Conservation (phyloP, 92 coral and sea anemone genomes). For the Zoanthus sansibaricus region DNA sequence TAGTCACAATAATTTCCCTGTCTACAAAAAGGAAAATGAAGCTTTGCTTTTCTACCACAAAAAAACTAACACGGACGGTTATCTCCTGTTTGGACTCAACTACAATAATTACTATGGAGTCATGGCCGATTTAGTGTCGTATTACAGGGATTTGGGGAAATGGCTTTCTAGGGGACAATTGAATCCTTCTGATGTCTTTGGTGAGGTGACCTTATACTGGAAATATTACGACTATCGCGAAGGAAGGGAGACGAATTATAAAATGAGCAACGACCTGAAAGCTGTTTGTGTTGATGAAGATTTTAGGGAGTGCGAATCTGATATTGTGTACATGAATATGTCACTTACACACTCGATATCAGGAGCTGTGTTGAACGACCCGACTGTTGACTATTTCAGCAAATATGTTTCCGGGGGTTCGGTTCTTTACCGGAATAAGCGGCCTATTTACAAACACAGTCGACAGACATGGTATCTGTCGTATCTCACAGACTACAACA, state of each 20-base stretch:
- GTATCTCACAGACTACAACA: slow-evolving; percentile 35
- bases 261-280: slow-evolving; percentile 44
- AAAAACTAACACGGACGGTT: slow-evolving; percentile 5
- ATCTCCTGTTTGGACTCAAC: slow-evolving; percentile 52
- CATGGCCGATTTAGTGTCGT: slow-evolving; percentile 31
- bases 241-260: not conserved
- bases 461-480: slow-evolving; percentile 61
- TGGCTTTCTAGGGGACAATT: slow-evolving; percentile 68
- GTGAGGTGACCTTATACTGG: slow-evolving; percentile 67
- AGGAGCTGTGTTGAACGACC: slow-evolving; percentile 51
- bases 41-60: slow-evolving; percentile 51
- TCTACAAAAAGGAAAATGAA: slow-evolving; percentile 67
- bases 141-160: slow-evolving; percentile 23
- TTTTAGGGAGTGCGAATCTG: slow-evolving; percentile 79
- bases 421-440: slow-evolving; percentile 59
- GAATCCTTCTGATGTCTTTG: slow-evolving; percentile 62
- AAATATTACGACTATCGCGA: slow-evolving; percentile 47
- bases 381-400: slow-evolving; percentile 64
- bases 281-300: slow-evolving; percentile 83
- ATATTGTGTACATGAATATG: slow-evolving; percentile 72
- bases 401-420: slow-evolving; percentile 8
- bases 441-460: slow-evolving; percentile 75
- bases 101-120: slow-evolving; percentile 61
- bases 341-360: slow-evolving; percentile 39
- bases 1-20: slow-evolving; percentile 68